Evolutionary conservation across 2,797 vertebrate genomes (phyloP).

Genomic region (Phaenicophaeus curvirostris): DNA sequence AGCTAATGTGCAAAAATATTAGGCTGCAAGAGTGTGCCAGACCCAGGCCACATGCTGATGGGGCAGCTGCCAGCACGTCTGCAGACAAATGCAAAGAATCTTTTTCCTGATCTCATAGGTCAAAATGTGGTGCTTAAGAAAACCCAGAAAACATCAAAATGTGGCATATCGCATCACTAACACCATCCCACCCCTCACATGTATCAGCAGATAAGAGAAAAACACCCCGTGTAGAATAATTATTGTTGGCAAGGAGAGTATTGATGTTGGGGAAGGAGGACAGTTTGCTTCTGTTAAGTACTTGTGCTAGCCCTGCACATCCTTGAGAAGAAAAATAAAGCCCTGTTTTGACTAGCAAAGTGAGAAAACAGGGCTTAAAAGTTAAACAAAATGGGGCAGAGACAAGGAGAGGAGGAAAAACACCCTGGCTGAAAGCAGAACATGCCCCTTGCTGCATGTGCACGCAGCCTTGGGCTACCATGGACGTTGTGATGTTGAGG

Average conservation of each 20-base stretch:
- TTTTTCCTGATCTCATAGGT: not conserved
- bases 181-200: not conserved
- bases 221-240: not conserved
- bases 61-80: not conserved
- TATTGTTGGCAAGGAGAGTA: constrained; percentile 40
- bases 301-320: not conserved
- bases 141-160: not conserved
- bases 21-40: not conserved
- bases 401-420: not conserved
- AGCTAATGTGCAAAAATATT: not conserved
- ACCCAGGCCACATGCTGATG: not conserved
- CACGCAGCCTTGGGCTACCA: not conserved
- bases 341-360: constrained; percentile 54
- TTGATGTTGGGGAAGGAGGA: constrained; percentile 34
- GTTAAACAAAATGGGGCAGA: not conserved
- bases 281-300: constrained; percentile 4
- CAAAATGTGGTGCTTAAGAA: not conserved
- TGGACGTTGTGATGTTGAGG: rapidly evolving
- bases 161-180: not conserved
- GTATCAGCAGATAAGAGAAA: constrained; percentile 30
- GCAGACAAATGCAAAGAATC: not conserved
- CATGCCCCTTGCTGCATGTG: not conserved
- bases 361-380: constrained; percentile 36
- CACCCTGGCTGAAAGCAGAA: not conserved
- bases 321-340: constrained; percentile 53